Evolutionary conservation across 2,888 invertebrate genomes (phyloP), one percentile per base, ranked within the genome.

Genomic region (Meghimatium bilineatum): DNA sequence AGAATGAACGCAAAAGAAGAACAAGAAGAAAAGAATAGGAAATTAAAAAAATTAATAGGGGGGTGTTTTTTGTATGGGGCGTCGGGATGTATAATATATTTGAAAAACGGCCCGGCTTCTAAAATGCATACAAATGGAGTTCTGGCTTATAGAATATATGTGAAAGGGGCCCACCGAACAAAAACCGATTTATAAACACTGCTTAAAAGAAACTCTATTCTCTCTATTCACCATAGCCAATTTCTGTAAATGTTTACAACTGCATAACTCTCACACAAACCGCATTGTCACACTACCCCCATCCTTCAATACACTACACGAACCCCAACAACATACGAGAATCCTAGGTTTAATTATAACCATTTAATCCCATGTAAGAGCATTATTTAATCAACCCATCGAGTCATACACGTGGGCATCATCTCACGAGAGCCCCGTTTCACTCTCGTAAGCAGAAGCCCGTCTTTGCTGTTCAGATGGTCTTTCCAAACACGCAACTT

Each of bases 401-500:
- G 49, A 66, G 66, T 66, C 44, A 26, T 17, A 49, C 72, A 29
- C 14, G 72, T 12, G 72, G 14, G 49, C 23, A 1, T 3, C 26
- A n/a, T n/a, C 44, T 44, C 72, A 72, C 72, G 44, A 12, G n/a
- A 72, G n/a, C 10, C 49, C 44, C 1, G 6, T n/a, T 72, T 17
- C 49, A n/a, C n/a, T 26, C 10, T 0, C 26, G 72, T 44, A 38
- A 71, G 12, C 72, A 44, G n/a, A n/a, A n/a, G n/a, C n/a, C 44
- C n/a, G 12, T 38, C 72, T 49, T 72, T 49, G n/a, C 14, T 71
- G 38, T 3, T 10, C 72, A 72, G 72, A n/a, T 44, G 12, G 72
- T 49, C 26, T 72, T 72, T 72, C 14, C n/a, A n/a, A 14, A 12
- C 72, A 72, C 72, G 72, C 72, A 72, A 44, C 29, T 69, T 34